Conservation (phyloP, 2,797 vertebrate species). For the Philypnodon macrostomus region DNA sequence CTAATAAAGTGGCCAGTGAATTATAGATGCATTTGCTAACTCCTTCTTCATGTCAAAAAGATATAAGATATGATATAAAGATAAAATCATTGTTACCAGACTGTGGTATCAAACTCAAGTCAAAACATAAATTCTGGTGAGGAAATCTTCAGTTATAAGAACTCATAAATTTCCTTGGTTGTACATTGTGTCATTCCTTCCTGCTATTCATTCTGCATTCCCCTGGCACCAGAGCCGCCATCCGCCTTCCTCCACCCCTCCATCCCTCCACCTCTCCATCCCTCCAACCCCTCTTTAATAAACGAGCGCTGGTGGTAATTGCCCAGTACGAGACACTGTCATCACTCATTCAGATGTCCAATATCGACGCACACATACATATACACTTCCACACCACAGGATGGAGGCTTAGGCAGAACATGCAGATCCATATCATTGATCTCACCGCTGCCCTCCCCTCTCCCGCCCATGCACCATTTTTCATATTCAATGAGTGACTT, state of each 20-base stretch:
- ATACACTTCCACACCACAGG: constrained; percentile 35
- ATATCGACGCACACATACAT: constrained; percentile 65
- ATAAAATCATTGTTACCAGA: neutral
- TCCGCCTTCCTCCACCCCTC: constrained; percentile 52
- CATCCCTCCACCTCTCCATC: constrained; percentile 55
- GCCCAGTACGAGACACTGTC: constrained; percentile 72
- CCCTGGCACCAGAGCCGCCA: constrained; percentile 47
- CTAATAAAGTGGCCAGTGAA: no score
- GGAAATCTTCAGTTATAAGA: constrained; percentile 30
- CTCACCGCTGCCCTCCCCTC: constrained; percentile 48
- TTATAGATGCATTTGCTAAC: neutral
- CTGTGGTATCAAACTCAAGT: neutral
- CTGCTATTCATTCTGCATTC: constrained; percentile 40
- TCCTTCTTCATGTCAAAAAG: neutral
- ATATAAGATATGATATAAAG: neutral
- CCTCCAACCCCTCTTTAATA: constrained; percentile 72
- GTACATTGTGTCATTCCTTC: constrained; percentile 42
- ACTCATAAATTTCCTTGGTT: constrained; percentile 53
- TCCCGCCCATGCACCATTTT: constrained; percentile 69
- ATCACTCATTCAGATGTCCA: constrained; percentile 81
- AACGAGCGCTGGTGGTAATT: constrained; percentile 78
- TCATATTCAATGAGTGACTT: constrained; percentile 80
- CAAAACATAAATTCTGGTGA: constrained; percentile 11
- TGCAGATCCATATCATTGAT: constrained; percentile 82
- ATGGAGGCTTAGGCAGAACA: constrained; percentile 57